Evolutionary conservation across 2,797 vertebrate genomes (phyloP).

Genomic region (Schizopygopsis malacanthus): DNA sequence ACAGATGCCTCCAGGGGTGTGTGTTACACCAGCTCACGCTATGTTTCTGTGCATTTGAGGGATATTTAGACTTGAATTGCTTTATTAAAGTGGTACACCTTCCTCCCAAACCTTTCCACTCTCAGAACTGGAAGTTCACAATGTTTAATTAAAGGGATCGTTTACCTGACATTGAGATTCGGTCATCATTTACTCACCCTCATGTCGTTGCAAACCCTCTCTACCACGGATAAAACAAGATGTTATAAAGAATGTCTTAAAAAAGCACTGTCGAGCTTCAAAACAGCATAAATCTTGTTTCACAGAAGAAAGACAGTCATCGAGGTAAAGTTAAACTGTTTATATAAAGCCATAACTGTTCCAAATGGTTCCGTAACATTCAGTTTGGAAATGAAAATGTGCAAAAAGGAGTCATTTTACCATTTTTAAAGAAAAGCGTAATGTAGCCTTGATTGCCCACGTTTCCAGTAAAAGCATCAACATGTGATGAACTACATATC

Average conservation of each 20-base stretch:
- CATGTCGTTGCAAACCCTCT: not conserved
- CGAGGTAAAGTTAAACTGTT: not conserved
- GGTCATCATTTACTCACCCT: slow-evolving; percentile 38
- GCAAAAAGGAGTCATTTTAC: no score
- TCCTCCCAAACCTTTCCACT: not conserved
- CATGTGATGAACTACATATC: no score
- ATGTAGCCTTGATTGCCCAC: no score
- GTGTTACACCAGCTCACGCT: not conserved
- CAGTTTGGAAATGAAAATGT: not conserved
- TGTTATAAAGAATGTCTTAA: not conserved
- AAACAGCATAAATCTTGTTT: not conserved
- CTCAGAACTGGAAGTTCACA: not conserved
- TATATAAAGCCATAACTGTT: not conserved
- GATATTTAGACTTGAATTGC: slow-evolving; percentile 11
- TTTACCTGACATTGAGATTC: slow-evolving; percentile 64
- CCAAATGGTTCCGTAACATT: not conserved
- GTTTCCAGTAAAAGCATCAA: no score
- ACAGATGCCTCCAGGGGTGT: slow-evolving; percentile 40
- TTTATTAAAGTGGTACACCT: not conserved
- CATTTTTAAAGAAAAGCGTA: no score
- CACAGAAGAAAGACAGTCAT: not conserved
- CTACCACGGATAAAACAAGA: not conserved
- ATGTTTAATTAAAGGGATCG: not conserved
- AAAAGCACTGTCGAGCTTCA: not conserved
- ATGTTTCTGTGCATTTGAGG: slow-evolving; percentile 49